Evolutionary conservation across 2,797 vertebrate genomes (phyloP).

Genomic region (Brotula barbata): DNA sequence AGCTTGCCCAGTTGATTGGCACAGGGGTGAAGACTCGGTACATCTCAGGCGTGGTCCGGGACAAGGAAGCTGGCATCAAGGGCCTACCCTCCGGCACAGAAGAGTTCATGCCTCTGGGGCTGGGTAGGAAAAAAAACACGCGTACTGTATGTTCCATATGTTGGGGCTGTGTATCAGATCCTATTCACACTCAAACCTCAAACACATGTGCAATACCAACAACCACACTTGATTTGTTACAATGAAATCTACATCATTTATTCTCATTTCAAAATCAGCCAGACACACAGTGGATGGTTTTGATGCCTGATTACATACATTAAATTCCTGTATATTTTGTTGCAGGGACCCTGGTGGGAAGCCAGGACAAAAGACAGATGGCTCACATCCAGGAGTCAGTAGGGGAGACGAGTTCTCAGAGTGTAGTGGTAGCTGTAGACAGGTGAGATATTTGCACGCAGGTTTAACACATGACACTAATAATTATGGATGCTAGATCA

Average conservation of each 20-base stretch:
- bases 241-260: too few relatives aligned
- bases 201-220: neutral
- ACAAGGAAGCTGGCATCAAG: slow-evolving; percentile 85
- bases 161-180: neutral
- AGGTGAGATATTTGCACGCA: slow-evolving; percentile 73
- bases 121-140: slow-evolving; percentile 78
- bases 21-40: slow-evolving; percentile 96
- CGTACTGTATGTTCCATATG: too few relatives aligned
- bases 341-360: slow-evolving; percentile 90
- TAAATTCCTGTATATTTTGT: slow-evolving; percentile 33
- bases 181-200: neutral
- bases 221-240: too few relatives aligned
- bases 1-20: slow-evolving; percentile 93
- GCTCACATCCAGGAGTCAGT: slow-evolving; percentile 95
- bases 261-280: neutral
- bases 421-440: slow-evolving; percentile 96
- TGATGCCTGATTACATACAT: slow-evolving; percentile 1
- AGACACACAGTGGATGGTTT: neutral
- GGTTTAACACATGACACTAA: neutral
- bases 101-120: slow-evolving; percentile 93
- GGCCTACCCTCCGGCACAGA: slow-evolving; percentile 87
- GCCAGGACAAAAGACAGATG: slow-evolving; percentile 91
- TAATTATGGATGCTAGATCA: too few relatives aligned
- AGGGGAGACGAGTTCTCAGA: slow-evolving; percentile 97
- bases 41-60: slow-evolving; percentile 89